Evolutionary conservation across 2,888 invertebrate genomes (phyloP), one percentile per base, ranked within the genome.

Genomic region (Bimastos eiseni): DNA sequence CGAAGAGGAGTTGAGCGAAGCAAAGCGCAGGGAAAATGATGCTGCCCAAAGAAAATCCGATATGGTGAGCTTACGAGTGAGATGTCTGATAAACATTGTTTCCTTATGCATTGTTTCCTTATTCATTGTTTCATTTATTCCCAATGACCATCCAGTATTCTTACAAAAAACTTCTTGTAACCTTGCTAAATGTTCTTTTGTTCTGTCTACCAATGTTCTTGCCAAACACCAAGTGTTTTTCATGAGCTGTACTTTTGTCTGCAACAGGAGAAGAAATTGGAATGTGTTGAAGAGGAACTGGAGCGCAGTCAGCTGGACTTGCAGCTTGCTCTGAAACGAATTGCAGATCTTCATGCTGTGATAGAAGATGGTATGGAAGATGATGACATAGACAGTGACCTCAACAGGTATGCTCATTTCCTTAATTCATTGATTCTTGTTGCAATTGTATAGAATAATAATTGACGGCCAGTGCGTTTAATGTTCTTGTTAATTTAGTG

Each of bases 331-430:
- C 96, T 98, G 91, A 97, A 98, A 92, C 96, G 98, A 92, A 98
- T 98, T 93, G 97, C 98, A 89, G 98, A 98, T 94, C 96, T 99
- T 92, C 98, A 98, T 94, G 97, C 97, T 94, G 98, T 98, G 92
- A 97, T 98, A 95, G 98, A 98, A 93, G 98, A 95, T 41, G 95
- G 90, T 70, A 83, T 91, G 34, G 86, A 86, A 17, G 34, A 36
- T 37, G 37, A 17, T 86, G 86, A 86, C 6, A 33, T 33, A 36
- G 86, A 86, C 8, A 86, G 86, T 36, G 90, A 90, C 49, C 36
- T 36, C 37, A 37, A 37, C 34, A 86, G 86, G 86, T 86, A 36
- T 36, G 86, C 21, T 15, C 19, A n/a, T 70, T n/a, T 49, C 19
- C 1, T 21, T 21, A 21, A 21, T 49, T 13, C 6, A 11, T 6